phyloP scores from a whole-genome alignment of 2,797 vertebrate species.

The Sphenodon punctatus region DNA sequence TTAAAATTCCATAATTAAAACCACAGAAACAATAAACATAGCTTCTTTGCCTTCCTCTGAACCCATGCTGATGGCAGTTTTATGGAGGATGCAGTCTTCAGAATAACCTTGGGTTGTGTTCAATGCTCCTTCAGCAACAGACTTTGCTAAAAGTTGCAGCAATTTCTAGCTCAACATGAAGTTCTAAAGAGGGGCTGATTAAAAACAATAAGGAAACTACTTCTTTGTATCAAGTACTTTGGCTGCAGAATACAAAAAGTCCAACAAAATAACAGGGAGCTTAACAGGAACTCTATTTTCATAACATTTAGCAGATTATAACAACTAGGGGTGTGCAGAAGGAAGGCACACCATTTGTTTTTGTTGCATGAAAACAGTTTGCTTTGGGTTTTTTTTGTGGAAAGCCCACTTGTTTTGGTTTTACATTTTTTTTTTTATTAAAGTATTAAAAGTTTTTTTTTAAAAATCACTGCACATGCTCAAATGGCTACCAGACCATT shows the following conservation, averaged over 20 bases:
- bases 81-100: constrained; percentile 11
- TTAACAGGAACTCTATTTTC: background rate
- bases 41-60: constrained; percentile 31
- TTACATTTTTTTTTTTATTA: too few species aligned
- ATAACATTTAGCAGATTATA: background rate
- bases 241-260: constrained; percentile 24
- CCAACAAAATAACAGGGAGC: constrained; percentile 2
- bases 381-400: too few species aligned
- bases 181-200: constrained; percentile 4
- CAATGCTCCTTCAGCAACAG: background rate
- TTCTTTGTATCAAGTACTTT: background rate
- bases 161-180: constrained; percentile 42
- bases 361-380: too few species aligned
- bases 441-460: too few species aligned
- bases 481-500: too few species aligned
- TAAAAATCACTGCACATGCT: too few species aligned
- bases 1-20: constrained; percentile 31
- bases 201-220: constrained; percentile 10
- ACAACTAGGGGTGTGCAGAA: too few species aligned
- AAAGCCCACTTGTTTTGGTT: too few species aligned
- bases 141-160: background rate
- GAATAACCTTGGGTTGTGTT: constrained; percentile 1
- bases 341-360: too few species aligned
- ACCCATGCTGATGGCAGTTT: constrained; percentile 26
- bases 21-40: constrained; percentile 37